Conservation (phyloP, 2,113 vertebrate genomes). For the Vimba vimba region DNA sequence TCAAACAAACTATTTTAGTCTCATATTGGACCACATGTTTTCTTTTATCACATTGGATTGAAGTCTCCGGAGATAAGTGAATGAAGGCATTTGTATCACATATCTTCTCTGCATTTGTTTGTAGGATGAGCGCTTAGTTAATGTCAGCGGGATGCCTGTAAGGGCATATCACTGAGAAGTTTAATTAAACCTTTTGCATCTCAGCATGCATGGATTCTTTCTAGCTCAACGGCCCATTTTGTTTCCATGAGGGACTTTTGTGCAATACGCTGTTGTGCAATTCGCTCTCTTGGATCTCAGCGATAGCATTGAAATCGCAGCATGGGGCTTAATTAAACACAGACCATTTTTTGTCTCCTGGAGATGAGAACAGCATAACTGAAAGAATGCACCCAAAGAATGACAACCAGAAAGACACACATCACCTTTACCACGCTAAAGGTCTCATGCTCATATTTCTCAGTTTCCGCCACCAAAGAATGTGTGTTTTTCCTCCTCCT, state of each 20-base stretch:
- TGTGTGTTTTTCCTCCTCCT: constrained; percentile 32
- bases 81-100: not conserved
- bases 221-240: not conserved
- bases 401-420: constrained; percentile 7
- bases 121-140: not conserved
- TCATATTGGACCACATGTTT: not conserved
- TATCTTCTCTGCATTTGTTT: not conserved
- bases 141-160: not conserved
- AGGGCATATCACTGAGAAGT: constrained; percentile 4
- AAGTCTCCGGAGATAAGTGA: not conserved
- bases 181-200: constrained; percentile 40
- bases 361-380: constrained; percentile 30
- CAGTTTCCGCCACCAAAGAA: constrained; percentile 8
- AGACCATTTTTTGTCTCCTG: constrained; percentile 32
- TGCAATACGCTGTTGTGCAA: not conserved
- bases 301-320: constrained; percentile 35
- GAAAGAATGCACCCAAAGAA: constrained; percentile 11
- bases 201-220: constrained; percentile 19
- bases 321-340: constrained; percentile 42
- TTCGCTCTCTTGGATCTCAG: constrained; percentile 12
- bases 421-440: not conserved
- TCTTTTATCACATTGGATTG: not conserved
- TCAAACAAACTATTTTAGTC: not conserved
- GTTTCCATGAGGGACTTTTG: constrained; percentile 14
- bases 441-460: not conserved